These are phyloP conservation scores for Mastigias papua DNA, from an alignment of 30 jellyfish, hydroid and myxozoan genomes.

Conservation along the genomic window DNA sequence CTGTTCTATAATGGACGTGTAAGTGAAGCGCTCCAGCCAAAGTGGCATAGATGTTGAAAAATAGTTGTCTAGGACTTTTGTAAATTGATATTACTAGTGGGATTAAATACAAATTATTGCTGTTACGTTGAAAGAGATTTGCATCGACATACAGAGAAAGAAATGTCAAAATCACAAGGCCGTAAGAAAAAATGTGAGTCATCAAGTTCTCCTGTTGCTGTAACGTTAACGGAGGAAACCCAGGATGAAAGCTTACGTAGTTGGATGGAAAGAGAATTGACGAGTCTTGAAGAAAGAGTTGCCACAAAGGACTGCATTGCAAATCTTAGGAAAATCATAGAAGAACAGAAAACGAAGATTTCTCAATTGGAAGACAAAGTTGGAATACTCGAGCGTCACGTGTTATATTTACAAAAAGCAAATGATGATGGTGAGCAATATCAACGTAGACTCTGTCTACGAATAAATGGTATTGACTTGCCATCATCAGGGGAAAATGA, in stretches of 20 bases:
- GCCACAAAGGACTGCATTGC: constrained; percentile 35
- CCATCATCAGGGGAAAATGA: constrained; percentile 32
- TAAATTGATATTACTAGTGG: constrained; percentile 2
- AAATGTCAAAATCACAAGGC: neutral
- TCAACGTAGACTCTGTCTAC: constrained; percentile 26
- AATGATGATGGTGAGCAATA: constrained; percentile 28
- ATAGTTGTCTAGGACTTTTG: neutral
- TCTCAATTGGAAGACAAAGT: constrained; percentile 18
- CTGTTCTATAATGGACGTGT: neutral
- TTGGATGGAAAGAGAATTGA: neutral
- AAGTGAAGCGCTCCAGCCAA: constrained; percentile 10
- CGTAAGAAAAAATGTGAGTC: constrained; percentile 6
- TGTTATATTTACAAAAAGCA: neutral
- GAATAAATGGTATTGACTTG: constrained; percentile 8
- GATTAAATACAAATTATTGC: neutral
- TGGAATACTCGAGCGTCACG: constrained; percentile 6
- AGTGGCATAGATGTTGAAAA: neutral
- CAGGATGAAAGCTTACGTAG: neutral
- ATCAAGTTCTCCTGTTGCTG: constrained; percentile 8
- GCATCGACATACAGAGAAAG: neutral
- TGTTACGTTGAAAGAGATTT: neutral
- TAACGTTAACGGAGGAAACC: neutral
- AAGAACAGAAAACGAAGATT: constrained; percentile 2
- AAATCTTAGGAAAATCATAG: neutral
- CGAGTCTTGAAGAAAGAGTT: neutral